Conservation (phyloP, 2,888 invertebrate genomes). For the Callinectes sapidus region DNA sequence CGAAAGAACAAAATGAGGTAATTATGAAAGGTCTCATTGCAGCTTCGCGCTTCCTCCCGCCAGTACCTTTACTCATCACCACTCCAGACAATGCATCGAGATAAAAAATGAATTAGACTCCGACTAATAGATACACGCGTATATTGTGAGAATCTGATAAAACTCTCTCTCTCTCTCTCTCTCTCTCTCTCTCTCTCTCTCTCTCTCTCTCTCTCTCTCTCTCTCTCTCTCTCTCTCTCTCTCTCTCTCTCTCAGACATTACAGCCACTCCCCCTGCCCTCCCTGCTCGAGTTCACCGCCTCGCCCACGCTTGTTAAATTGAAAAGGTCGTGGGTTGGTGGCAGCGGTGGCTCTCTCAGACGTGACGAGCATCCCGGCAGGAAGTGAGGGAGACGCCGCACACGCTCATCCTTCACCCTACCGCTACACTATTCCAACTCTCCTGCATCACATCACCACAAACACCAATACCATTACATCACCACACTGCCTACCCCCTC, state of each 20-base stretch:
- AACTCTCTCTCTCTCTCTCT: conserved; percentile 18
- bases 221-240: conserved; percentile 42
- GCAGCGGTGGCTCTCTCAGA: neutral
- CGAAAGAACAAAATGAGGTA: neutral
- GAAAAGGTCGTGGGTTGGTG: neutral
- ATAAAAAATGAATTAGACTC: neutral
- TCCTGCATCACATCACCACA: neutral
- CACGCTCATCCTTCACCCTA: neutral
- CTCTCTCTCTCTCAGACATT: neutral
- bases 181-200: neutral
- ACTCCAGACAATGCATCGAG: neutral
- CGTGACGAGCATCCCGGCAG: neutral
- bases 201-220: conserved; percentile 6
- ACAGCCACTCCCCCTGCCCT: conserved; percentile 12
- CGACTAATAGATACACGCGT: neutral
- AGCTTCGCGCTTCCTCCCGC: neutral
- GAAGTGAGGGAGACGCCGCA: neutral
- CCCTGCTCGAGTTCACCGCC: neutral
- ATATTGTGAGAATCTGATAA: neutral
- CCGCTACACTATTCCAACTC: neutral
- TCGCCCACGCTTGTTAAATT: neutral
- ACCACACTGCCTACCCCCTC: neutral
- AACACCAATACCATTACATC: neutral
- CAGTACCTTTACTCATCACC: neutral
- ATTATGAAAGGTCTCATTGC: neutral